Evolutionary conservation across 2,888 invertebrate genomes (phyloP).

Genomic region (Pyrocoelia pectoralis): DNA sequence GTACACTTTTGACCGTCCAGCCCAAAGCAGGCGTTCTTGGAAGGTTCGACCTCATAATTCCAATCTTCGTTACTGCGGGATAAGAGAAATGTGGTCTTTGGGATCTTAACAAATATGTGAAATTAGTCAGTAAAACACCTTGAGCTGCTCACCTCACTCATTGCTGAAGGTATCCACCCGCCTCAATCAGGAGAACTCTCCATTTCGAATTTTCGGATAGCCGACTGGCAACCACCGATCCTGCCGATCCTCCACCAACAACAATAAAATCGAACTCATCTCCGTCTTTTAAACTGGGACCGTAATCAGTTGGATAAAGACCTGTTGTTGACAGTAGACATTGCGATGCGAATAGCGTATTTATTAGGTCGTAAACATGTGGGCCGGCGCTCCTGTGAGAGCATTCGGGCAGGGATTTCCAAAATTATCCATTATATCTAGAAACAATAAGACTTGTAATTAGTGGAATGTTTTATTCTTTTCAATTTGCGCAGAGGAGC

Average conservation of each 20-base stretch:
- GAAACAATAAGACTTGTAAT: too few relatives aligned
- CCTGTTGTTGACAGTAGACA: slow-evolving; percentile 60
- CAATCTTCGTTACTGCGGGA: slow-evolving; percentile 51
- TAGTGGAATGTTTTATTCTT: too few relatives aligned
- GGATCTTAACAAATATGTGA: slow-evolving; percentile 41
- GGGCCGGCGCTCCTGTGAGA: too few relatives aligned
- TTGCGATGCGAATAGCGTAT: slow-evolving; percentile 67
- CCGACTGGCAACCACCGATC: slow-evolving; percentile 61
- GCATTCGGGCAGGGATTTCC: too few relatives aligned
- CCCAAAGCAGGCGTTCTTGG: slow-evolving; percentile 65
- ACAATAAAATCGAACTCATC: slow-evolving; percentile 68
- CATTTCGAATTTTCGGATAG: slow-evolving; percentile 56
- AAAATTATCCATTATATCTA: too few relatives aligned
- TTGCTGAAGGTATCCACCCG: slow-evolving; percentile 51
- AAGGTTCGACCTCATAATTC: slow-evolving; percentile 47
- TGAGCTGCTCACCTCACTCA: slow-evolving; percentile 76
- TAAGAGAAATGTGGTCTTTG: slow-evolving; percentile 48
- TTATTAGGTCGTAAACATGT: slow-evolving; percentile 67
- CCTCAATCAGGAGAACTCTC: slow-evolving; percentile 55
- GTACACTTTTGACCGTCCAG: slow-evolving; percentile 86
- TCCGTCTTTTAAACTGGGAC: slow-evolving; percentile 38
- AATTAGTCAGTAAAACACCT: too few relatives aligned
- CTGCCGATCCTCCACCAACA: slow-evolving; percentile 63
- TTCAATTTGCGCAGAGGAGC: too few relatives aligned
- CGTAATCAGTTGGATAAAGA: slow-evolving; percentile 46